Evolutionary conservation across 2,797 vertebrate genomes (phyloP), one percentile per base, ranked within the genome.

Genomic region (Lacerta viridis): DNA sequence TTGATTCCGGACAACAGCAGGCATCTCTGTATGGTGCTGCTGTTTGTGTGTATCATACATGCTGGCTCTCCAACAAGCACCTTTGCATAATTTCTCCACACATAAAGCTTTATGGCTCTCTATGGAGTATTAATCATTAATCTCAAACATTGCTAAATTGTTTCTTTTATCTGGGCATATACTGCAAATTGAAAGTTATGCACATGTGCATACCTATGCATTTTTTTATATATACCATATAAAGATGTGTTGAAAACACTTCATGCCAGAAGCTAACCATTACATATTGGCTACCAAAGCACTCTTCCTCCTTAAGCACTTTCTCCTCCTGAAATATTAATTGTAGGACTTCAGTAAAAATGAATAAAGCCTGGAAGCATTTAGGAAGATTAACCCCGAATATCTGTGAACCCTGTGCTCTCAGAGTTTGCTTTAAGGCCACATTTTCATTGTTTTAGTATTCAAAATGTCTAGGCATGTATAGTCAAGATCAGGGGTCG

Each of bases 251-350:
- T 27, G 55, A 87, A 88, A 91, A 77, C 5, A 88, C 33, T 33
- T 88, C 83, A 33, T 88, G 33, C 1, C 0, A 69, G 75, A 90
- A 6, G 23, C 68, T 68, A 72, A 23, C 33, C 17, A 25, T 8
- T 1, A 71, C 90, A 87, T 83, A 85, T 41, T 75, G 87, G 11
- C 8, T 89, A 80, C 41, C 77, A 75, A 91, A 90, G 43, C 82
- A 81, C 25, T 50, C 82, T 36, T 5, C 39, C 4, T 3, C 68
- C 33, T 68, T 11, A 74, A 84, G 11, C 86, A 43, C 29, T 74
- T 75, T 74, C 5, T 68, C 69, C 15, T 74, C 46, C 55, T 66
- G 80, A 86, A 27, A 89, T 71, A 75, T 3, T 0, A 64, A 89
- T 7, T 20, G 84, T 93, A 61, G n/a, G 86, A 46, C 15, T 79